These are phyloP conservation scores for Leucoma salicis DNA, from an alignment of 2,888 invertebrate genomes.

Conservation along the genomic window DNA sequence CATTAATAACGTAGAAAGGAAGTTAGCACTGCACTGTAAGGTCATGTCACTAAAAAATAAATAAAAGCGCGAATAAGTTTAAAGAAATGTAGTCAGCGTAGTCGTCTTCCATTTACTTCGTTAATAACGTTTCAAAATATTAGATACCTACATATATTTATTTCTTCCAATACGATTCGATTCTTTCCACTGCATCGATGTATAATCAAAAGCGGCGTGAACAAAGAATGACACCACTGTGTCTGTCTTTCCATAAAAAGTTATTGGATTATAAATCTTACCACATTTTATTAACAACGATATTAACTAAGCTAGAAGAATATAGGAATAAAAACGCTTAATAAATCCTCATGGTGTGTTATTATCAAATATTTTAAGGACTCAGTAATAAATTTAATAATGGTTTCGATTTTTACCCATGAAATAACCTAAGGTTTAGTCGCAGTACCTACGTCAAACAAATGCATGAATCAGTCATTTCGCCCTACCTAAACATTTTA, in stretches of 20 bases:
- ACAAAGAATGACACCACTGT: constrained; percentile 37
- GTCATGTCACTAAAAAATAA: too few species aligned
- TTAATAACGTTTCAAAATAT: constrained; percentile 32
- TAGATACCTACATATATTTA: constrained; percentile 26
- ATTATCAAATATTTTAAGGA: constrained; percentile 46
- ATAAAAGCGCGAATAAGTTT: too few species aligned
- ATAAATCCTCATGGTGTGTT: constrained; percentile 38
- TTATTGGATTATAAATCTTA: constrained; percentile 3
- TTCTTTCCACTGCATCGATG: constrained; percentile 40
- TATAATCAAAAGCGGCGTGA: constrained; percentile 44
- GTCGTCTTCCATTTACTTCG: too few species aligned
- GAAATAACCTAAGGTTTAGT: too few species aligned
- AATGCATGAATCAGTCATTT: too few species aligned
- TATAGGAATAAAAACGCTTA: constrained; percentile 29
- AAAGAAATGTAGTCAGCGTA: too few species aligned
- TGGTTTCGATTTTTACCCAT: constrained; percentile 38
- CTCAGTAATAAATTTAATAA: constrained; percentile 46
- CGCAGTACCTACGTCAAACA: too few species aligned
- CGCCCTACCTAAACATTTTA: too few species aligned
- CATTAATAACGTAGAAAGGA: too few species aligned
- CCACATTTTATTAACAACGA: too few species aligned
- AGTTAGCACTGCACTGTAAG: too few species aligned
- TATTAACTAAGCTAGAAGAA: too few species aligned
- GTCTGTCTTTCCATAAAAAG: constrained; percentile 6
- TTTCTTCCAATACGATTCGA: constrained; percentile 25